These are phyloP conservation scores for Podocnemis expansa DNA, from an alignment of 2,113 vertebrate species.

Conservation along the genomic window DNA sequence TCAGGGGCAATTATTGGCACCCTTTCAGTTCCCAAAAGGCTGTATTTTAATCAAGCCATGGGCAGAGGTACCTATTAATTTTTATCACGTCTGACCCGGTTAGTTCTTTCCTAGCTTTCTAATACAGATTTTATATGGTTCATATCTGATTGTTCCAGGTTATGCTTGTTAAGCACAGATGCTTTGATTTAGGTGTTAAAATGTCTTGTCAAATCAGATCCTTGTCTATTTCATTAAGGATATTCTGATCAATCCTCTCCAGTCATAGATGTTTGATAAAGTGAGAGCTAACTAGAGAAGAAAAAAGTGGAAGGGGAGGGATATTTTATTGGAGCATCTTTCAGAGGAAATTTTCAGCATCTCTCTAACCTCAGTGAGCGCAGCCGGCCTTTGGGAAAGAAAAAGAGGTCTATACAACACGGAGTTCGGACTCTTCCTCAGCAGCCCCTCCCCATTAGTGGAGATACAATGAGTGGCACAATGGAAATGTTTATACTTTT, in stretches of 20 bases:
- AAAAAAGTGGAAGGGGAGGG: neutral
- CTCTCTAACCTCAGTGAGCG: neutral
- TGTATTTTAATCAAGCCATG: neutral
- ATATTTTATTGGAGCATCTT: neutral
- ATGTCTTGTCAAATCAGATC: neutral
- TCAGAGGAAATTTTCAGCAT: neutral
- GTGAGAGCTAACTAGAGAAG: neutral
- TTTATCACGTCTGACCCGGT: neutral
- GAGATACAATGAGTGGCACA: neutral
- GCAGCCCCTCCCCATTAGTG: neutral
- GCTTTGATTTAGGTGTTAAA: constrained; percentile 16
- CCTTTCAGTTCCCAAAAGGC: neutral
- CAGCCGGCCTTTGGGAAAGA: neutral
- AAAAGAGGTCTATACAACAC: neutral
- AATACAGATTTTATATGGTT: neutral
- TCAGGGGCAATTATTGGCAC: neutral
- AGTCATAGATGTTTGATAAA: neutral
- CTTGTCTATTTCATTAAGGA: neutral
- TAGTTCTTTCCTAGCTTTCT: neutral
- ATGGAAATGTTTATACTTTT: neutral
- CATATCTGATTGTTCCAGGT: neutral
- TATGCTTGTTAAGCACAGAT: neutral
- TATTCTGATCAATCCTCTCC: neutral
- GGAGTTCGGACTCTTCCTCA: neutral
- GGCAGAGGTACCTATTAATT: neutral